Base-by-base conservation (phyloP, 2,113 vertebrate genomes). In the Sylvietta virens region DNA sequence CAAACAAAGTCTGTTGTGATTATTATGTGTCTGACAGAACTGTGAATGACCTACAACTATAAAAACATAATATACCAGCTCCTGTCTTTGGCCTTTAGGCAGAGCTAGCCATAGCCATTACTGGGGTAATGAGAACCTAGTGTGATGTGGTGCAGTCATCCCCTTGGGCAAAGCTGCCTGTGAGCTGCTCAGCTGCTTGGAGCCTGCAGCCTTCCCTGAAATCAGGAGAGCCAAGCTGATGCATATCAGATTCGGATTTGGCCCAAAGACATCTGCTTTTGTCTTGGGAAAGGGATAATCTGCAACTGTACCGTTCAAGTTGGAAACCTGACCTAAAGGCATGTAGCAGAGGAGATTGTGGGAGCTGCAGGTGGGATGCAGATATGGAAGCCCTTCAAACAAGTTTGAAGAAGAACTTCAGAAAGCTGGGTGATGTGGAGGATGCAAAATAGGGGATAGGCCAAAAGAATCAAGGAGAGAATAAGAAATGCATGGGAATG, bases 51-150 rank as follows among this genome's bases (percentile, higher is more conserved):
- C 92, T 82, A 78, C 67, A 73, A 76, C 76, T 86, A 47, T 58
- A 95, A 93, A 93, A 96, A 78, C 40, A 90, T 26, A 70, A 93
- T 94, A 88, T 47, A 64, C 26, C 48, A 90, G 88, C 93, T 97
- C 57, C 90, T 4, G 82, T 81, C 88, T 84, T 76, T 79, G 90
- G 90, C 86, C 91, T 94, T 88, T 81, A 57, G 57, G 72, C 80
- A 90, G 72, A 58, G 45, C 60, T 86, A 92, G 65, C 60, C 6
- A 2, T 90, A 67, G 76, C 60, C 73, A 47, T 88, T 83, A 74
- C 60, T 31, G 54, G 54, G 60, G 48, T 73, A 94, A 92, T 71
- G 56, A 86, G 93, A 86, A 70, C 67, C 81, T 60, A 13, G 37
- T 30, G 48, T 37, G 39, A 64, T 40, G 47, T 74, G 60, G 65